phyloP scores from a whole-genome alignment of 2,797 vertebrate genomes.

The Moxostoma hubbsi region DNA sequence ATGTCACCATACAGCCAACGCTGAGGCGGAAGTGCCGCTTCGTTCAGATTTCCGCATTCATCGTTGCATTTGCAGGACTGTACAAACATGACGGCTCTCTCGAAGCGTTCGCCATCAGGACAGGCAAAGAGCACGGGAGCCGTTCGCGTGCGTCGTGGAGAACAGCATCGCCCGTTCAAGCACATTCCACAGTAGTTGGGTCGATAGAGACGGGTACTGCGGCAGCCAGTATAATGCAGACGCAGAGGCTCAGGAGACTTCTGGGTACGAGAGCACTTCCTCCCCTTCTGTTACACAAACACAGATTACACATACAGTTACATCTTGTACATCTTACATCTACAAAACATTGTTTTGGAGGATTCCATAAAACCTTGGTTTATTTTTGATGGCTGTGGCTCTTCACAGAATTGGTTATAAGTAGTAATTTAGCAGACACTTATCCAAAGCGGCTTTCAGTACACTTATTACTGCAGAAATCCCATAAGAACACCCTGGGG shows the following conservation, averaged over 20 bases:
- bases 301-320: not conserved
- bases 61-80: conserved; percentile 83
- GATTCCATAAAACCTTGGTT: too few relatives aligned
- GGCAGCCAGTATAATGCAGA: conserved; percentile 78
- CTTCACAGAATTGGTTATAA: too few relatives aligned
- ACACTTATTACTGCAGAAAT: too few relatives aligned
- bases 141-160: conserved; percentile 76
- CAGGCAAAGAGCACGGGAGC: conserved; percentile 76
- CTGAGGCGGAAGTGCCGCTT: conserved; percentile 73
- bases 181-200: conserved; percentile 83
- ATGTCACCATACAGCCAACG: conserved; percentile 79
- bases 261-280: conserved; percentile 81
- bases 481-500: too few relatives aligned
- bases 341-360: not conserved
- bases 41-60: conserved; percentile 77
- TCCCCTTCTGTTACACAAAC: conserved; percentile 73
- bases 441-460: too few relatives aligned
- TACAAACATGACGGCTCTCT: conserved; percentile 79
- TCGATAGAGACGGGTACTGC: conserved; percentile 76
- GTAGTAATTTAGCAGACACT: too few relatives aligned
- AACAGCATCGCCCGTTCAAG: conserved; percentile 80
- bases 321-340: not conserved
- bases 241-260: conserved; percentile 78
- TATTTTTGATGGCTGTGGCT: too few relatives aligned
- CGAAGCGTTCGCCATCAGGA: conserved; percentile 73